Evolutionary conservation across 2,888 invertebrate genomes (phyloP), one percentile per base, ranked within the genome.

Genomic region (Drosophila subquinaria): DNA sequence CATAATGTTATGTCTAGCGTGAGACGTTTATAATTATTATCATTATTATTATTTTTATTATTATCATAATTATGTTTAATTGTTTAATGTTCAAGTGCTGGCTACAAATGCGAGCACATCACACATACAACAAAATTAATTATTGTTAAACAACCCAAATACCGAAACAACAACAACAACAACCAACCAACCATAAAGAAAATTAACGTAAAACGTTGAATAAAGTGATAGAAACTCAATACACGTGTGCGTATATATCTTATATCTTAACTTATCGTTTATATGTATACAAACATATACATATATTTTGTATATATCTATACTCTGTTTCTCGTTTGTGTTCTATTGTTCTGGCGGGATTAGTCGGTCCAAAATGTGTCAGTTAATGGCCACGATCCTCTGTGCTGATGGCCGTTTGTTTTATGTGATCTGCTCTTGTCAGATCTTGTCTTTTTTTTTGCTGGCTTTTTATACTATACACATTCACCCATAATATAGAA

Each of bases 181-280:
- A 61, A 53, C 30, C 36, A 66, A 68, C 35, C 36, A 56, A 68
- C 45, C 56, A 67, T 59, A 40, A 72, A 78, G 50, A 61, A 69
- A 57, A 64, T 72, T 72, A 79, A 82, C 80, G 82, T 82, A 76
- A 72, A 76, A 80, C 79, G 79, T 80, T 82, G 67, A 80, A 80
- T 82, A 80, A 80, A 80, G 82, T 80, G 79, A 80, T 80, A 82
- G 64, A 79, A 80, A 79, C 60, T 64, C 52, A 51, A 64, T 43
- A 64, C 35, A 50, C 40, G 30, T 59, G 47, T 63, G 43, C 47
- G 20, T 61, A 15, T 45, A n/a, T 48, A 30, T 62, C 5, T 61
- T 52, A 27, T 62, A 11, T 56, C 9, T 43, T 38, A 47, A 27
- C 43, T n/a, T 55, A 23, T 20, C 10, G 13, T 36, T 6, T 23